Evolutionary conservation across 2,113 vertebrate genomes (phyloP), one percentile per base, ranked within the genome.

Genomic region (Hystrix brachyura): DNA sequence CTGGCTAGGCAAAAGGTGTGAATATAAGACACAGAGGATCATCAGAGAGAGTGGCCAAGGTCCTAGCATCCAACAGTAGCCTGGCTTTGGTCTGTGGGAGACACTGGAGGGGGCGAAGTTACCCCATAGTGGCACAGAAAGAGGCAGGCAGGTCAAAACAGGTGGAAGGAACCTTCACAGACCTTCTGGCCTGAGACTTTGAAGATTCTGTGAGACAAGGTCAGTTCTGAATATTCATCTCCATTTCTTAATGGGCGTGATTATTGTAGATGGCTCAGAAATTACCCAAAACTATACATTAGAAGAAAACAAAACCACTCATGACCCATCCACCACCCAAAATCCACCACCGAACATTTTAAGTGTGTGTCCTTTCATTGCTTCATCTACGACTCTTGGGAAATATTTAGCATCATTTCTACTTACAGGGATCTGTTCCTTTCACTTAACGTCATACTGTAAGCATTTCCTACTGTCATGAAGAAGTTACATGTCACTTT

Each of bases 141-240:
- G 0, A 46, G n/a, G 18, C n/a, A n/a, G 29, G 27, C 6, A 46
- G 6, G 29, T 10, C 27, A 4, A 8, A 0, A 12, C 1, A 6
- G 32, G 5, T 1, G 7, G 21, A 32, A 34, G 27, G 13, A 1
- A 25, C 29, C 48, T 86, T 12, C 18, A 12, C 10, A 27, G 64
- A 25, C 51, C 7, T 72, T 71, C 65, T 34, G 62, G 60, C 34
- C 25, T n/a, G 14, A 57, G 21, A 1, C 13, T 76, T 60, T 19
- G 46, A 59, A 23, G n/a, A 46, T 13, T 46, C 72, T 80, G 19
- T 3, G 21, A 91, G 59, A 57, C 0, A 2, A 46, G 74, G 11
- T 23, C 43, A 60, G 7, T 90, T 90, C 72, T 55, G 7, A 65
- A 88, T 19, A 67, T 29, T 0, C 32, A 27, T 12, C 12, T 82